phyloP scores from a whole-genome alignment of 2,797 vertebrate genomes.

The Aselliscus stoliczkanus region DNA sequence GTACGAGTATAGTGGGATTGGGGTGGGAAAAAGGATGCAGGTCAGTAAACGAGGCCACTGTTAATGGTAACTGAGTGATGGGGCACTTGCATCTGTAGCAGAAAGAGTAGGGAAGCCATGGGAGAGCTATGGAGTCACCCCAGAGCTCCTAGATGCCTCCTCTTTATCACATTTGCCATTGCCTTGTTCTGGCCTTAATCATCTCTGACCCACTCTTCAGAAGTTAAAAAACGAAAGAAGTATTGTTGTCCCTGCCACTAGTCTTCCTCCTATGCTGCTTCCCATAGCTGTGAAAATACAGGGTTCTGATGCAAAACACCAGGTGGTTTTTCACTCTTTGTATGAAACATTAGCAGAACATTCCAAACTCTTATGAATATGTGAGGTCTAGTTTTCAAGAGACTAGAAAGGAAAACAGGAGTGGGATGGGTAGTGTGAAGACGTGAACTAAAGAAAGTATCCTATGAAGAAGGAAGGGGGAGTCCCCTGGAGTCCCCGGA shows the following conservation, averaged over 20 bases:
- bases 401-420: not conserved
- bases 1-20: rapidly evolving
- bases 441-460: not conserved
- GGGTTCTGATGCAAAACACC: not conserved
- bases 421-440: not conserved
- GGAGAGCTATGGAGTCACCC: too few species aligned
- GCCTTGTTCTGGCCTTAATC: not conserved
- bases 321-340: not conserved
- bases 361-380: not conserved
- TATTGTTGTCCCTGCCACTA: not conserved
- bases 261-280: not conserved
- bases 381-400: not conserved
- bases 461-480: not conserved
- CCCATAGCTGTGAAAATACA: not conserved
- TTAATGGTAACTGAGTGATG: rapidly evolving
- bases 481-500: too few species aligned
- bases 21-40: not conserved
- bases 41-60: not conserved
- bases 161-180: not conserved
- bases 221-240: not conserved
- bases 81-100: not conserved
- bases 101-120: not conserved
- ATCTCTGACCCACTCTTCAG: not conserved
- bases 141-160: not conserved
- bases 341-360: not conserved